Base-by-base conservation (phyloP, 2,888 invertebrate genomes). In the Tipula unca region DNA sequence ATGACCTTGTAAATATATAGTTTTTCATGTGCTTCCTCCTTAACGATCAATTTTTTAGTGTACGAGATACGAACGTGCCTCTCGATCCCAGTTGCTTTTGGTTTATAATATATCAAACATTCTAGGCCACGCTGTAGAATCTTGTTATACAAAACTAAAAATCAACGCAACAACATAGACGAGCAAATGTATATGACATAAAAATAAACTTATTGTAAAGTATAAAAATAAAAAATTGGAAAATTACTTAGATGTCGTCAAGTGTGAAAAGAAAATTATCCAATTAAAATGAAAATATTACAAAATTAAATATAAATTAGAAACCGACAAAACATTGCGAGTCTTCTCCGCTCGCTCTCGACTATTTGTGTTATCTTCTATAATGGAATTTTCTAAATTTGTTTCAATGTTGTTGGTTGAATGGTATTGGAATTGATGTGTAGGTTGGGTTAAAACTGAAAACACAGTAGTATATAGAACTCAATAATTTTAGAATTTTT, bases 221-320 rank as follows among this genome's bases (percentile, higher is more conserved):
- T 20, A 69, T 10, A 69, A 8, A 69, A 8, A 69, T n/a, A 1
- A 69, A 69, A 69, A 69, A 69, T 69, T 69, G 10, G 69, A 69
- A 69, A 69, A 69, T 69, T 69, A 25, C 69, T 69, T 69, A 25
- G 69, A 69, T 69, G 69, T 69, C 69, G 69, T 69, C 69, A 69
- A 69, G 69, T 69, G 69, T 69, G 69, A 69, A 69, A 69, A 20
- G 69, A 69, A 69, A 69, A 69, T 69, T 69, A 69, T 69, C 69
- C 69, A 69, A 69, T 69, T 69, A 69, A 69, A 69, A 69, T 69
- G 69, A 69, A 69, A 69, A 69, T 69, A 69, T 69, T 69, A 69
- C 69, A 69, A 69, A 69, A 69, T 69, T 69, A 69, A 25, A 69
- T 69, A 69, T 69, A 69, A 69, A 69, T 69, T 69, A 69, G 69